Percentiles rank a stretch among this genome's conserved stretches.
These are phyloP conservation scores for Drosophila mimica DNA, from an alignment of 2,888 invertebrate genomes.

Conservation along the genomic window DNA sequence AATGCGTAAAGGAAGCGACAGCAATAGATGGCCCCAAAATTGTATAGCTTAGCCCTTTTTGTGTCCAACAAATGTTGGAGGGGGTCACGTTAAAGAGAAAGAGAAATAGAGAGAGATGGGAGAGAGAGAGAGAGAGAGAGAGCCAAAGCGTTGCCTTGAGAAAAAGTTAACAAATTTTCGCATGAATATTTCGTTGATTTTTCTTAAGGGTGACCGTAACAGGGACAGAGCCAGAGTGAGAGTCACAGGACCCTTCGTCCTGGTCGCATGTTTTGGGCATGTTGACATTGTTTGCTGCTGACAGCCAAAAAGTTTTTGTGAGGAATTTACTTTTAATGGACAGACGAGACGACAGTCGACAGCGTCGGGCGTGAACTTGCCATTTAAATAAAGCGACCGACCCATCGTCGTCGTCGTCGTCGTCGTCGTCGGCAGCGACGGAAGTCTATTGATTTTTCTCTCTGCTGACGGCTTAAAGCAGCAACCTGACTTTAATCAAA, in stretches of 20 bases:
- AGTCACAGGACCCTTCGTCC: conserved; percentile 3
- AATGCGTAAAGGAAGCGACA: conserved; percentile 53
- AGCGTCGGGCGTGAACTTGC: conserved; percentile 74
- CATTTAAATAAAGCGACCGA: conserved; percentile 76
- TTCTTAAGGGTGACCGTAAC: conserved; percentile 67
- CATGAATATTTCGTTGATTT: conserved; percentile 81
- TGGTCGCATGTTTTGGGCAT: conserved; percentile 69
- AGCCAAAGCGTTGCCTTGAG: conserved; percentile 20
- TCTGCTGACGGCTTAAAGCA: conserved; percentile 56
- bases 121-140: neutral
- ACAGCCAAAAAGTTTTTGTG: conserved; percentile 72
- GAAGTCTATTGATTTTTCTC: conserved; percentile 76
- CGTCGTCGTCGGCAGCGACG: conserved; percentile 34
- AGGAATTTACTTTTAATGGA: conserved; percentile 82
- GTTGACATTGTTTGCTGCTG: conserved; percentile 79
- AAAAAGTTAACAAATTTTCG: conserved; percentile 82
- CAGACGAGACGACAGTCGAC: conserved; percentile 56
- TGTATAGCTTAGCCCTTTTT: conserved; percentile 78
- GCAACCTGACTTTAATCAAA: conserved; percentile 72
- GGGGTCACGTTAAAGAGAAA: neutral
- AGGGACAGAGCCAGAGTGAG: conserved; percentile 9
- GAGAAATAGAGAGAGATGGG: neutral
- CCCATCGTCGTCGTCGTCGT: neutral
- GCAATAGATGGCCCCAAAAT: conserved; percentile 79
- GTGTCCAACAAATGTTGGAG: conserved; percentile 18